A percentile compares a stretch with the other conserved stretches of the same genome.
Conservation (phyloP, 2,888 invertebrate species). For the Oeneis ivallda region DNA sequence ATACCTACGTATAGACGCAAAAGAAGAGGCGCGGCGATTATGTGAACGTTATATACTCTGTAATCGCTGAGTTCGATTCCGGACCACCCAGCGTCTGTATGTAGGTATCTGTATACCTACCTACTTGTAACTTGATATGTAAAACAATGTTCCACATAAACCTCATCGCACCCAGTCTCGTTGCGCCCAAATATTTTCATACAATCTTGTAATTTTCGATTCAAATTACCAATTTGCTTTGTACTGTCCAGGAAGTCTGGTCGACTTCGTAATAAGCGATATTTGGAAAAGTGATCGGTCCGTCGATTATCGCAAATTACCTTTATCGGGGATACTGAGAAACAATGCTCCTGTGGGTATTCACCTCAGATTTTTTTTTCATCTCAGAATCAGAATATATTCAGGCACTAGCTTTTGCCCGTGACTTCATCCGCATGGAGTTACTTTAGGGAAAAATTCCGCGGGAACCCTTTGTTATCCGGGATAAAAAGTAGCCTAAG, state of each 20-base stretch:
- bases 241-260: slow-evolving; percentile 54
- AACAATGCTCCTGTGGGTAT: background rate
- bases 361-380: background rate
- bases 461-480: no score
- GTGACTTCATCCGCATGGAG: no score
- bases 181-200: slow-evolving; percentile 52
- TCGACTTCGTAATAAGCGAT: slow-evolving; percentile 59
- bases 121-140: slow-evolving; percentile 35
- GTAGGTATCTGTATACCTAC: slow-evolving; percentile 40
- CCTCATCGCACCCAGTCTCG: slow-evolving; percentile 27
- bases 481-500: no score
- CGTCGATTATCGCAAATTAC: slow-evolving; percentile 54
- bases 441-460: no score
- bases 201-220: slow-evolving; percentile 75
- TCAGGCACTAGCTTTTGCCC: no score
- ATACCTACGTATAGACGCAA: slow-evolving; percentile 27
- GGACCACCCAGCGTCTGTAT: slow-evolving; percentile 72
- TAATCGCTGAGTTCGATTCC: slow-evolving; percentile 67
- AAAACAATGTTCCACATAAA: slow-evolving; percentile 36
- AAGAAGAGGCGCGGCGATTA: slow-evolving; percentile 46
- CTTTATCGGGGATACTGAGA: slow-evolving; percentile 1
- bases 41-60: slow-evolving; percentile 59
- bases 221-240: slow-evolving; percentile 73
- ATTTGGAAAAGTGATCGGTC: slow-evolving; percentile 53
- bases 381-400: background rate